Conservation (phyloP, 1,140 invertebrate species). For the Drosophila mojavensis region DNA sequence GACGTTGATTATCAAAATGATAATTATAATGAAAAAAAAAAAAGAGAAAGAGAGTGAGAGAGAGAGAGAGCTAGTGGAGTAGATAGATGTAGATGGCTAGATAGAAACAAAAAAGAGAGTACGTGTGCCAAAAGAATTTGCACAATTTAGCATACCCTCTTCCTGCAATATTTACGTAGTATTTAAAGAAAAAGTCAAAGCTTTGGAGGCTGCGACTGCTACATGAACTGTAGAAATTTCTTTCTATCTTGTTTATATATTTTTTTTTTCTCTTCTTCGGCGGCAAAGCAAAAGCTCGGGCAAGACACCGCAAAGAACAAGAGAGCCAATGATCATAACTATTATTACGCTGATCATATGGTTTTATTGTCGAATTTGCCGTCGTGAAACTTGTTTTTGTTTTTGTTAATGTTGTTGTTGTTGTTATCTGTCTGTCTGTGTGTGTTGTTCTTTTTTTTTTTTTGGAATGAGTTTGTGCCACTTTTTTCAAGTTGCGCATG, state of each 20-base stretch:
- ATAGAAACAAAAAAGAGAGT: not conserved
- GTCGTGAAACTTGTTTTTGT: constrained; percentile 75
- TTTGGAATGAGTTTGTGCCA: constrained; percentile 77
- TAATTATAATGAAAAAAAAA: no score
- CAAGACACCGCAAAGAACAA: constrained; percentile 11
- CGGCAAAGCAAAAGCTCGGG: not conserved
- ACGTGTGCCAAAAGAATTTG: not conserved
- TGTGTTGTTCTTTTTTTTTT: constrained; percentile 38
- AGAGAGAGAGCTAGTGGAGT: not conserved
- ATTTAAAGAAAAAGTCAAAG: constrained; percentile 47
- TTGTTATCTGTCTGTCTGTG: constrained; percentile 12
- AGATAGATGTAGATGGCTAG: no score
- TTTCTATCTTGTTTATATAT: constrained; percentile 14
- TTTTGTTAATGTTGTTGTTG: constrained; percentile 42
- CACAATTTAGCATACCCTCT: not conserved
- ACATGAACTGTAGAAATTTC: constrained; percentile 50
- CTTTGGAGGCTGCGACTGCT: constrained; percentile 22
- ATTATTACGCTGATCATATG: constrained; percentile 81
- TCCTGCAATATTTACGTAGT: not conserved
- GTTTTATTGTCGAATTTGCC: constrained; percentile 79
- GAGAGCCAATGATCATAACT: constrained; percentile 75
- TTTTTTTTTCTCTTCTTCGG: constrained; percentile 1
- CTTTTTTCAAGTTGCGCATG: constrained; percentile 64
- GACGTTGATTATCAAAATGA: not conserved
- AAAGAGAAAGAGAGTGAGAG: not conserved